These are phyloP conservation scores for Rhinolophus ferrumequinum DNA, from an alignment of 2,113 vertebrate genomes.

Conservation along the genomic window DNA sequence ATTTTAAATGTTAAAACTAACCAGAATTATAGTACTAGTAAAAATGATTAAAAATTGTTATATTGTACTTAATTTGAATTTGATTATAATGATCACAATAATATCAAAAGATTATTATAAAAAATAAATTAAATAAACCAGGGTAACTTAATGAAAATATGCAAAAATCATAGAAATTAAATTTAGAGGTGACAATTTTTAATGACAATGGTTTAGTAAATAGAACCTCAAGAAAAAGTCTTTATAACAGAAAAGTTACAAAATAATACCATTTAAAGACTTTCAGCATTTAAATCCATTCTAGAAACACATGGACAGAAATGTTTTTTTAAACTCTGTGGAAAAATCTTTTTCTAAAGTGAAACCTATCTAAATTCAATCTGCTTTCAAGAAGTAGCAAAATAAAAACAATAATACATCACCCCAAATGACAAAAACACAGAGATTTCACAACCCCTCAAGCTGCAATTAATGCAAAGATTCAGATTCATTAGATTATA, in stretches of 20 bases:
- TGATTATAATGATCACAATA: constrained; percentile 2
- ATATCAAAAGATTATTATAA: neutral
- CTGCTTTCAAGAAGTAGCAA: constrained; percentile 13
- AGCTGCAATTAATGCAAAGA: neutral
- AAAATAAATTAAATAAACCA: neutral
- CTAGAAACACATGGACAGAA: neutral
- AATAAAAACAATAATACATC: constrained; percentile 39
- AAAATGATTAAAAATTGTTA: neutral
- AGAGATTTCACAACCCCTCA: neutral
- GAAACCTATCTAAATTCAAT: constrained; percentile 34
- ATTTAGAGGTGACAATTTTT: neutral
- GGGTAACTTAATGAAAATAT: neutral
- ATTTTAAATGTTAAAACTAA: constrained; percentile 16
- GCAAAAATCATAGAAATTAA: neutral
- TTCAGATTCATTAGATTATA: neutral
- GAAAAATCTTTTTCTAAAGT: neutral
- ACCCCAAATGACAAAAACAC: neutral
- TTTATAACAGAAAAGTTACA: constrained; percentile 16
- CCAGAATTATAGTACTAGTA: constrained; percentile 3
- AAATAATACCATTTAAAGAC: constrained; percentile 1
- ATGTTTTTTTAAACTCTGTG: neutral
- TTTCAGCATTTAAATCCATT: constrained; percentile 18
- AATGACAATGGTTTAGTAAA: neutral
- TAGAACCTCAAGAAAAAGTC: neutral
- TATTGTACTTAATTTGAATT: constrained; percentile 28